These are phyloP conservation scores for Achroia grisella DNA, from an alignment of 1,140 invertebrate genomes.

Conservation along the genomic window DNA sequence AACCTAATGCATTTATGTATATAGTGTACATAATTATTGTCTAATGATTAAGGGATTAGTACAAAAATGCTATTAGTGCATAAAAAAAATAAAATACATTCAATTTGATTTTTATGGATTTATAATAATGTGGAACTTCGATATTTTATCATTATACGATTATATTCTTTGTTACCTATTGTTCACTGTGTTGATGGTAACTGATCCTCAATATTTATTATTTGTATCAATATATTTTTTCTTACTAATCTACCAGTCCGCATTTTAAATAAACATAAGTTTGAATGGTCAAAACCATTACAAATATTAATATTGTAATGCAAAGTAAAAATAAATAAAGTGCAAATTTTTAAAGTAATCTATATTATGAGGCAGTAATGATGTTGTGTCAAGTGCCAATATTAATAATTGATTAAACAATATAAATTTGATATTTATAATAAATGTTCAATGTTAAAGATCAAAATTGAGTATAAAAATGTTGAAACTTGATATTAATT, in stretches of 20 bases:
- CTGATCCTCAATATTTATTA: slow-evolving; percentile 39
- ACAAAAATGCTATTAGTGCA: slow-evolving; percentile 17
- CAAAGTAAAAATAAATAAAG: too few relatives aligned
- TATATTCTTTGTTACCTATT: background rate
- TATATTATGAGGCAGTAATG: too few relatives aligned
- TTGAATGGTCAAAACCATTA: too few relatives aligned
- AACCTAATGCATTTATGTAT: slow-evolving; percentile 32
- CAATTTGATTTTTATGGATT: slow-evolving; percentile 7
- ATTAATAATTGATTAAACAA: too few relatives aligned
- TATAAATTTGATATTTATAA: too few relatives aligned
- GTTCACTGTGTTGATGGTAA: slow-evolving; percentile 39
- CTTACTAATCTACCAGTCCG: slow-evolving; percentile 27
- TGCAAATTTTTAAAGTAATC: too few relatives aligned
- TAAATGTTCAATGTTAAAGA: too few relatives aligned
- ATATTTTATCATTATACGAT: slow-evolving; percentile 19
- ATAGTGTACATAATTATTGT: slow-evolving; percentile 45
- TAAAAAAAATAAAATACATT: slow-evolving; percentile 33
- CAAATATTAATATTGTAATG: too few relatives aligned
- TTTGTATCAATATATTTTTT: slow-evolving; percentile 15
- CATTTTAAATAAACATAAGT: slow-evolving; percentile 12
- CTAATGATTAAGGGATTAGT: slow-evolving; percentile 15
- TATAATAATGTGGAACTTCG: slow-evolving; percentile 42
- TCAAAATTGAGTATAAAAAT: slow-evolving; percentile 4
- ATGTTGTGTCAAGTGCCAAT: too few relatives aligned
- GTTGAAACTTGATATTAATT: background rate